A percentile compares a stretch with the other conserved stretches of the same genome.
Evolutionary conservation across 2,797 vertebrate species (phyloP).

Genomic region (Neoniphon sammara): DNA sequence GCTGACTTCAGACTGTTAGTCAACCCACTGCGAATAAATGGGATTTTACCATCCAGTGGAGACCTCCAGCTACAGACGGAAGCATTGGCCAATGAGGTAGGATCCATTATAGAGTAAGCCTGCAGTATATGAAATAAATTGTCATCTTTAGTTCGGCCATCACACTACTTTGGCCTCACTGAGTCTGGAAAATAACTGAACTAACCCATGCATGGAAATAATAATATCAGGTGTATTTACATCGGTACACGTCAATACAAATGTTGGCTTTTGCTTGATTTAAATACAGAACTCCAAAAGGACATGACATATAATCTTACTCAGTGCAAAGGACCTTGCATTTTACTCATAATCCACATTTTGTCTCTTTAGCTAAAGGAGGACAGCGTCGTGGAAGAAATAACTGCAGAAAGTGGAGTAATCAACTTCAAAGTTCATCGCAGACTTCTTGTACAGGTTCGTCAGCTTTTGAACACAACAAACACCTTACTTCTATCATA

Average conservation of each 20-base stretch:
- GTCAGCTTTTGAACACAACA: not conserved
- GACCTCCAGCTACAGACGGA: conserved; percentile 84
- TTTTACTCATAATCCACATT: not conserved
- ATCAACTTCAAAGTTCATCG: conserved; percentile 91
- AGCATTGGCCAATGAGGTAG: conserved; percentile 86
- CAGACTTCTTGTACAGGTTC: conserved; percentile 88
- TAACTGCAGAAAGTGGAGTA: conserved; percentile 79
- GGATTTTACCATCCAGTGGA: conserved; percentile 58
- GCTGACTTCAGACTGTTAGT: conserved; percentile 88
- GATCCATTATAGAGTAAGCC: not conserved
- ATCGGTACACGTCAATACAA: too few relatives aligned
- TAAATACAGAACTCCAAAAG: too few relatives aligned
- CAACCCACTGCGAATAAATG: conserved; percentile 73
- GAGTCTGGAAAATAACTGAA: too few relatives aligned
- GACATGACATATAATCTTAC: too few relatives aligned
- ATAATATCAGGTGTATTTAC: too few relatives aligned
- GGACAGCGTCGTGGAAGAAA: conserved; percentile 87
- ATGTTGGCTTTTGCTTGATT: too few relatives aligned
- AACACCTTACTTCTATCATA: not conserved
- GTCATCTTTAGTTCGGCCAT: too few relatives aligned
- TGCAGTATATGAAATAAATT: not conserved
- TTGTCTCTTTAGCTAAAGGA: conserved; percentile 83
- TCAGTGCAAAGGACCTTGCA: not conserved
- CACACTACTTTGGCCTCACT: not conserved
- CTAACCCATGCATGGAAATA: too few relatives aligned